Percentiles rank a stretch among this genome's conserved stretches.
Conservation (phyloP, 64 coral and sea anemone species). For the Dendronephthya gigantea region DNA sequence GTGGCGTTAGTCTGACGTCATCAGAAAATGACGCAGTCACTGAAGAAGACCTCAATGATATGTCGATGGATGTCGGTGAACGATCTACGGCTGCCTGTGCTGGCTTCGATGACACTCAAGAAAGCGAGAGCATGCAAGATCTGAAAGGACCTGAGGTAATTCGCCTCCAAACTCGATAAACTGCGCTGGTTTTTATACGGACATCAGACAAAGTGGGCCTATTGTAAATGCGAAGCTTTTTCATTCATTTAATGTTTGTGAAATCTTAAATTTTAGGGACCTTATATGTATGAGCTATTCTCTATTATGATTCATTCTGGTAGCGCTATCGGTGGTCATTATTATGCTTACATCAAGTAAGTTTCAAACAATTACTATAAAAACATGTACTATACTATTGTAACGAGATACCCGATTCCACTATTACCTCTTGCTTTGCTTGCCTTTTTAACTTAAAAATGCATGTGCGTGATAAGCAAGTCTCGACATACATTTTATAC, state of each 20-base stretch:
- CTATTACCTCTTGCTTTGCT: too few species aligned
- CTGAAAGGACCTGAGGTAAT: constrained; percentile 15
- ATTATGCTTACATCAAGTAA: constrained; percentile 99
- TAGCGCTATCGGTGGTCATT: constrained; percentile 78
- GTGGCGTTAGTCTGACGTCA: constrained; percentile 58
- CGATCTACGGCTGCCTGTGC: background rate
- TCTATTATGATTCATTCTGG: constrained; percentile 99
- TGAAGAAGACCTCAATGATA: constrained; percentile 51
- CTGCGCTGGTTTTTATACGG: background rate
- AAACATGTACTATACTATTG: too few species aligned
- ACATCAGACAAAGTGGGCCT: too few species aligned
- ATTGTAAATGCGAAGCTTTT: background rate
- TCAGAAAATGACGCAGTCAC: constrained; percentile 65
- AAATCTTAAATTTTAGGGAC: constrained; percentile 42
- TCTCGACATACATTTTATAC: too few species aligned
- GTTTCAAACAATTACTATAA: constrained; percentile 6
- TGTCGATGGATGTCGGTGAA: background rate
- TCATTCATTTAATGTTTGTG: background rate
- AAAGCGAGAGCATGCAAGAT: background rate
- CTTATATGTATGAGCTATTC: constrained; percentile 85
- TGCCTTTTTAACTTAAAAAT: too few species aligned
- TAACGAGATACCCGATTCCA: too few species aligned
- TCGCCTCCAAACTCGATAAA: background rate
- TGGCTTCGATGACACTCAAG: background rate
- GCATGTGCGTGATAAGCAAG: too few species aligned